These are phyloP conservation scores for Bactericera cockerelli DNA, from an alignment of 1,140 invertebrate species.

Conservation along the genomic window DNA sequence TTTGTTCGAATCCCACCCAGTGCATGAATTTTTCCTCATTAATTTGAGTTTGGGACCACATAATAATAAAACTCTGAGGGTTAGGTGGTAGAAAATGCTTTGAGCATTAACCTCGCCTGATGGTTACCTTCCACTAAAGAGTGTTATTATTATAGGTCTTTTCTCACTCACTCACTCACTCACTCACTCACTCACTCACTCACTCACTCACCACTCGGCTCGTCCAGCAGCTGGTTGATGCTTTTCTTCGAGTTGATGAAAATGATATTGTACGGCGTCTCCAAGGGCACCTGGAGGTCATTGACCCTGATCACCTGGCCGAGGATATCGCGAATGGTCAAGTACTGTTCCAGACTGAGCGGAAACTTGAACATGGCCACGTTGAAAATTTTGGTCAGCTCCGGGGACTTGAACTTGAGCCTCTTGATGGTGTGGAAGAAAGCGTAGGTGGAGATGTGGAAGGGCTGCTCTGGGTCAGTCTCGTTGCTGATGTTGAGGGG, in stretches of 20 bases:
- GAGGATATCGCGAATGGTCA: neutral
- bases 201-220: slow-evolving; percentile 2
- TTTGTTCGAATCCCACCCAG: too few species aligned
- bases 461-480: too few species aligned
- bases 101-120: too few species aligned
- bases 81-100: too few species aligned
- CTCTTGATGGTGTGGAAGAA: neutral
- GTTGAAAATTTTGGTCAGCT: slow-evolving; percentile 4
- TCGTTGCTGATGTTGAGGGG: too few species aligned
- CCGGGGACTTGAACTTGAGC: neutral
- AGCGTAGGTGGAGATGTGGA: neutral
- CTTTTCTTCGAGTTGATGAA: neutral
- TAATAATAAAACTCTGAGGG: too few species aligned
- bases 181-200: too few species aligned
- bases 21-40: too few species aligned
- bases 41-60: too few species aligned
- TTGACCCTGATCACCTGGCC: neutral
- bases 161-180: too few species aligned
- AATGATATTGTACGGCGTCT: neutral
- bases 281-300: neutral
- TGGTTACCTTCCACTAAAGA: too few species aligned
- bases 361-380: neutral
- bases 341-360: neutral
- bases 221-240: neutral
- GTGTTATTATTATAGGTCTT: too few species aligned